Evolutionary conservation across 1,140 invertebrate genomes (phyloP).

Genomic region (Gonioctena quinquepunctata): DNA sequence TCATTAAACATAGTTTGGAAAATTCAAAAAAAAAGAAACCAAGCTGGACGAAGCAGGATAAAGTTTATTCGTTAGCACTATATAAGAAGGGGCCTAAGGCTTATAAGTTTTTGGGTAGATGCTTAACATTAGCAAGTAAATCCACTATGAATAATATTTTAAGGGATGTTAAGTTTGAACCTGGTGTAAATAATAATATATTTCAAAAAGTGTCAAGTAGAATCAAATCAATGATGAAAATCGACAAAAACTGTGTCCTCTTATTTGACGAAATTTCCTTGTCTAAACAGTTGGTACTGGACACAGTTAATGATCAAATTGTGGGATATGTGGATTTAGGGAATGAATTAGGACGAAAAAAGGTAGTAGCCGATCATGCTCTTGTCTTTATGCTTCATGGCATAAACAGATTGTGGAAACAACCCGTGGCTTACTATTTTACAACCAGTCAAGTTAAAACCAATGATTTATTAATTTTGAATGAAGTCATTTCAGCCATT

Average conservation of each 20-base stretch:
- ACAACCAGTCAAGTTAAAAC: conserved; percentile 10
- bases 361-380: conserved; percentile 22
- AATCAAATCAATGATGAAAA: conserved; percentile 14
- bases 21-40: neutral
- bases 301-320: conserved; percentile 43
- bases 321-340: conserved; percentile 46
- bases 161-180: conserved; percentile 18
- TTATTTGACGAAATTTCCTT: conserved; percentile 31
- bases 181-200: conserved; percentile 13
- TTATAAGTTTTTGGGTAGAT: conserved; percentile 9
- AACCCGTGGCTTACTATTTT: conserved; percentile 29
- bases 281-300: conserved; percentile 3
- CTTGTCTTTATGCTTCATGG: conserved; percentile 30
- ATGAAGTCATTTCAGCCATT: conserved; percentile 16
- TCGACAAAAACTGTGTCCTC: conserved; percentile 19
- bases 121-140: conserved; percentile 17
- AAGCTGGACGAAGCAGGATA: neutral
- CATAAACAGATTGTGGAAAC: conserved; percentile 20
- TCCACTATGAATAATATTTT: conserved; percentile 19
- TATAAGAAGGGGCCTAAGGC: neutral
- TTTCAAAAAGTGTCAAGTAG: conserved; percentile 9
- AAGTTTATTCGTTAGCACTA: neutral
- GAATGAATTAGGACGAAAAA: conserved; percentile 42
- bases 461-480: conserved; percentile 20
- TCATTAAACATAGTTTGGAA: neutral